Percentiles rank a stretch among this genome's conserved stretches.
Evolutionary conservation across 1,140 invertebrate genomes (phyloP).

Genomic region (Episyrphus balteatus): DNA sequence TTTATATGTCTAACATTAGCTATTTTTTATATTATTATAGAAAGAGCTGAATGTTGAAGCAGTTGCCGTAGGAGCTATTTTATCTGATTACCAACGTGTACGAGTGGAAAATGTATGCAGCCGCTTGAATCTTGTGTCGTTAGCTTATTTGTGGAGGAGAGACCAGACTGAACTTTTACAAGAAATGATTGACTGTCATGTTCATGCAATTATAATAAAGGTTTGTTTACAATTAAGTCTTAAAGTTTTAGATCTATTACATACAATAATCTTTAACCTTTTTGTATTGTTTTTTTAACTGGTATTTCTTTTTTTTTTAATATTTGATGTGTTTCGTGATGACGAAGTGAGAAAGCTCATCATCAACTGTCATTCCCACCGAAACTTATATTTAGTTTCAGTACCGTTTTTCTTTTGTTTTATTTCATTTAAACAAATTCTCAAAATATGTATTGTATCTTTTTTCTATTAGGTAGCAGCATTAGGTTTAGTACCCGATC

Average conservation of each 20-base stretch:
- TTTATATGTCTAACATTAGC: too few relatives aligned
- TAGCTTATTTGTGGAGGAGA: slow-evolving; percentile 89
- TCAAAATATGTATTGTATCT: too few relatives aligned
- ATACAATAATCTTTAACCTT: too few relatives aligned
- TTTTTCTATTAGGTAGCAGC: slow-evolving; percentile 57
- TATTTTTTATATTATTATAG: slow-evolving; percentile 40
- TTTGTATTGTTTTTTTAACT: background rate
- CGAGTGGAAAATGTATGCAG: slow-evolving; percentile 97
- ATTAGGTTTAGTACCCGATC: slow-evolving; percentile 71
- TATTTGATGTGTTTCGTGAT: too few relatives aligned
- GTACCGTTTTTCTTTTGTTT: background rate
- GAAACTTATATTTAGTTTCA: background rate
- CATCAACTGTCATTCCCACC: too few relatives aligned
- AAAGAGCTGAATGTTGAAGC: slow-evolving; percentile 73
- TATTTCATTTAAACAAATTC: background rate
- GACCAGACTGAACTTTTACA: slow-evolving; percentile 90
- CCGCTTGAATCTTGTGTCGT: slow-evolving; percentile 73
- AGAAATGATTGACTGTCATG: slow-evolving; percentile 90
- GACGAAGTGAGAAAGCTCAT: too few relatives aligned
- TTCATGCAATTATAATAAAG: slow-evolving; percentile 94
- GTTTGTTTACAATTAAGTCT: background rate
- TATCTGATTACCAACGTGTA: slow-evolving; percentile 95
- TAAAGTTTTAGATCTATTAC: too few relatives aligned
- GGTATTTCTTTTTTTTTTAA: background rate
- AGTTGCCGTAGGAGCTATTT: slow-evolving; percentile 91